Percentiles rank a stretch among this genome's conserved stretches.
Conservation (phyloP, 2,797 vertebrate species). For the Odontamblyopus lacepedii region DNA sequence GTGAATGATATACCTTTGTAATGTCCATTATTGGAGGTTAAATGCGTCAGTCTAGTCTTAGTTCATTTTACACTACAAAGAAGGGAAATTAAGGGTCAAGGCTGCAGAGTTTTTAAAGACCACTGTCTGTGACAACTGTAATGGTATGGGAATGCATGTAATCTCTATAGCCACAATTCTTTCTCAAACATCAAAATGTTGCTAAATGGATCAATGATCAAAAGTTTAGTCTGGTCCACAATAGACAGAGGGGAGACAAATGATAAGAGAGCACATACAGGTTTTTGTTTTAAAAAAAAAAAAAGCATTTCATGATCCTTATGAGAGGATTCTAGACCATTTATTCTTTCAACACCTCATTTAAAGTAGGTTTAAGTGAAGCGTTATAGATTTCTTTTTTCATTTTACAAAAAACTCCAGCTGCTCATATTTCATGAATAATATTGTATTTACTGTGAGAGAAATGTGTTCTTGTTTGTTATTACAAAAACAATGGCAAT, state of each 20-base stretch:
- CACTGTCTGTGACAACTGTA: conserved; percentile 2
- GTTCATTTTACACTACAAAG: conserved; percentile 22
- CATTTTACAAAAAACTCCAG: neutral
- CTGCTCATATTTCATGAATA: neutral
- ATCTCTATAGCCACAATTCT: conserved; percentile 6
- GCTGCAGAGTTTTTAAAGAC: conserved; percentile 10
- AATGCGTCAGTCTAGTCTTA: conserved; percentile 1
- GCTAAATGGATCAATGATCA: conserved; percentile 5
- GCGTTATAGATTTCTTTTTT: neutral
- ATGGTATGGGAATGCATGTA: conserved; percentile 6
- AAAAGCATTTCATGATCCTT: neutral
- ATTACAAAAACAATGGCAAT: too few species aligned
- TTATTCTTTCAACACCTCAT: neutral
- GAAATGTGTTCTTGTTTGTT: too few species aligned
- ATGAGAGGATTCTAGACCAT: neutral
- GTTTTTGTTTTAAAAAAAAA: neutral
- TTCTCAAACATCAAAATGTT: conserved; percentile 5
- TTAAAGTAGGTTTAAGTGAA: neutral
- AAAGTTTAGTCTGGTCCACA: conserved; percentile 11
- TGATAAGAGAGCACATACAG: conserved; percentile 6
- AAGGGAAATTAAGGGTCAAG: conserved; percentile 8
- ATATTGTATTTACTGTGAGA: neutral
- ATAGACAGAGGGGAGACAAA: conserved; percentile 12
- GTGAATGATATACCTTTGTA: conserved; percentile 5
- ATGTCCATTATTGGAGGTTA: conserved; percentile 3